phyloP scores from a whole-genome alignment of 2,113 vertebrate genomes.

The Malurus cyaneus region DNA sequence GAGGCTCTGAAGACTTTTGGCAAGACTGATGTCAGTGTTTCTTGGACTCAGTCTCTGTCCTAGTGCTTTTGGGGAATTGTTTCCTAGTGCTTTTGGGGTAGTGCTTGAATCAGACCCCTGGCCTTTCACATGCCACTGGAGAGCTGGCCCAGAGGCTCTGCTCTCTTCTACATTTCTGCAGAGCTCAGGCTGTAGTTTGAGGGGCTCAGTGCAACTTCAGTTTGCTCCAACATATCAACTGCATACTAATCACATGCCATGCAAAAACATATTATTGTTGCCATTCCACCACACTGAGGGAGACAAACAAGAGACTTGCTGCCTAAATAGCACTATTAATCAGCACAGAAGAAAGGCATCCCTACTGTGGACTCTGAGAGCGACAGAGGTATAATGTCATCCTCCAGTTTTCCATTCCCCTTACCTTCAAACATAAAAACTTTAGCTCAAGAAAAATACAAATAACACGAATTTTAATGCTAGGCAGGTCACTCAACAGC shows the following conservation, averaged over 20 bases:
- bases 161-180: background rate
- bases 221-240: background rate
- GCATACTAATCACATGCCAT: background rate
- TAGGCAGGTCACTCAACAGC: background rate
- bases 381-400: background rate
- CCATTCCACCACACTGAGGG: background rate
- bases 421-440: background rate
- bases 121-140: background rate
- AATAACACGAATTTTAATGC: background rate
- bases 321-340: background rate
- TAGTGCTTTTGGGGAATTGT: background rate
- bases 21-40: background rate
- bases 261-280: background rate
- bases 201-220: background rate
- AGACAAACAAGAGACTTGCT: background rate
- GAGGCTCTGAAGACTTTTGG: background rate
- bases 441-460: background rate
- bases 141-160: background rate
- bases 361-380: background rate
- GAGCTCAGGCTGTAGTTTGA: background rate
- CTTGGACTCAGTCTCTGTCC: background rate
- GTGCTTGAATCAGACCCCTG: background rate
- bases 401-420: background rate
- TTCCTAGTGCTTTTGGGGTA: background rate
- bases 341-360: background rate